Evolutionary conservation across 2,797 vertebrate genomes (phyloP), one percentile per base, ranked within the genome.

Genomic region (Tolypeutes matacus): DNA sequence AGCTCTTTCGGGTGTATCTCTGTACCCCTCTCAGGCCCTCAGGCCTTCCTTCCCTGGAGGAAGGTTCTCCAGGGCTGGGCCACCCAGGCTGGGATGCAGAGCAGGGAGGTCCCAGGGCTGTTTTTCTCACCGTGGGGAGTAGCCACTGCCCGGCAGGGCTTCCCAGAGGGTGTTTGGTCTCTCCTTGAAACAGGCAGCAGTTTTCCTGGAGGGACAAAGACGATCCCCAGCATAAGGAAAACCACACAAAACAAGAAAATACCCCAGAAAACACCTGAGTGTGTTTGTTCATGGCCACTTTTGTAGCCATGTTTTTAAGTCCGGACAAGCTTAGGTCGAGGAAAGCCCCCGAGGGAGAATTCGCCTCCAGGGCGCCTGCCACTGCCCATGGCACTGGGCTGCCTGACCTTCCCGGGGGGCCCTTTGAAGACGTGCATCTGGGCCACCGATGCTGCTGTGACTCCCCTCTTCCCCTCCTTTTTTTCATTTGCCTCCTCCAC

Each of bases 391-490:
- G 72, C 90, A n/a, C n/a, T 20, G 31, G 60, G 2, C 80, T 51
- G 69, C 46, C 34, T 39, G 64, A 76, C 87, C 53, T 69, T 80
- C 76, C 53, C 75, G 10, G 31, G 85, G 85, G 25, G 23, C 91
- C 49, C 25, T 8, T 84, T 91, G 31, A 25, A 51, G 75, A 67
- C 73, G 91, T 51, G 15, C 42, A 0, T 76, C 36, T 39, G 49
- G 81, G 73, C n/a, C 36, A 42, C 60, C n/a, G 58, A 31, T 88
- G 64, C 69, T 84, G 64, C 69, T 2, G 2, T 4, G 36, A 39
- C 65, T 96, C 58, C 82, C n/a, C 4, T 25, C 78, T 91, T 95
- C 93, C 91, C n/a, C 20, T 67, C 15, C 36, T 82, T 86, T 78
- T 69, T 46, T 23, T 39, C n/a, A 9, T 87, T 92, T 76, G 72